Conservation (phyloP, 2,888 invertebrate species). For the Mylabris sibirica region DNA sequence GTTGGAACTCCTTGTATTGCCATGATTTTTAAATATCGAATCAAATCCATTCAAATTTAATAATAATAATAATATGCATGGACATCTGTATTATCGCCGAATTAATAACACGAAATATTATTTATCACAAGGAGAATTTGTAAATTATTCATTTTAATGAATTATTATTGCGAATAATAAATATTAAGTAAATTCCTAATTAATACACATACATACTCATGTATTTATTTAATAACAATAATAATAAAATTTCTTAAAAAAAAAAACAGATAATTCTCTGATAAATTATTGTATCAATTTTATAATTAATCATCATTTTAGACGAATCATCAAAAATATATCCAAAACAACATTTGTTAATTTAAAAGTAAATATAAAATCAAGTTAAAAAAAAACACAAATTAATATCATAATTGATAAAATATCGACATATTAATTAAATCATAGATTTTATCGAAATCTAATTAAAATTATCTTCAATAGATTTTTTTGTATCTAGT, state of each 20-base stretch:
- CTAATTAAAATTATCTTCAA: neutral
- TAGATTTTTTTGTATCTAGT: neutral
- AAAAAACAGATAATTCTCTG: neutral
- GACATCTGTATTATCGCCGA: neutral
- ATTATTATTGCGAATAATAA: neutral
- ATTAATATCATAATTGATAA: neutral
- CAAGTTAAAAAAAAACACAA: neutral
- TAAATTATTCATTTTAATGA: neutral
- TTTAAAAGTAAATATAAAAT: neutral
- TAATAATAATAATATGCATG: no score
- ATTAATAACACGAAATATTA: neutral
- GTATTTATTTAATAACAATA: neutral
- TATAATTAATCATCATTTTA: slow-evolving; percentile 6
- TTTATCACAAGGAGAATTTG: neutral
- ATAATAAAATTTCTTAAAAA: no score
- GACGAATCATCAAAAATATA: neutral
- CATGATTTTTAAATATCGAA: no score
- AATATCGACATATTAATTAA: neutral
- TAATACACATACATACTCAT: neutral
- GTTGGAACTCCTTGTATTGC: no score
- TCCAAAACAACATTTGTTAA: neutral
- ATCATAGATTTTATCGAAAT: neutral
- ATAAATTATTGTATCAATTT: neutral
- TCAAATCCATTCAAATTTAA: no score
- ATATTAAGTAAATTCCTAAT: neutral